Conservation (phyloP, 2,888 invertebrate species). For the Ditula angustiorana region DNA sequence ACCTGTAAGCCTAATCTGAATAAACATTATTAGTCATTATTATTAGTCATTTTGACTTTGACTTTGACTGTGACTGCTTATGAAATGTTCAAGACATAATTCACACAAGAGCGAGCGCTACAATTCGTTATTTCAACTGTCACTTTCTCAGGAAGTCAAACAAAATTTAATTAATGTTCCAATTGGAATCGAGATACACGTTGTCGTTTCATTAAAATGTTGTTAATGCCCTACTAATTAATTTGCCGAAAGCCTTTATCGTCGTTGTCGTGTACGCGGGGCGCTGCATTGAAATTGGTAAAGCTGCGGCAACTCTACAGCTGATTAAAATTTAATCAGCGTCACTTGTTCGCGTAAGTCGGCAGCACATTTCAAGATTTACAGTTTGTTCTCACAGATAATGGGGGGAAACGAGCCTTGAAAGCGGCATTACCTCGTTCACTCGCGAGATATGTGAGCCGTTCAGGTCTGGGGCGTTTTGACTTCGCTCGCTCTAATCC, state of each 20-base stretch:
- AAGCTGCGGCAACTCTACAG: conserved; percentile 16
- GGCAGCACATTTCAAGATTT: conserved; percentile 43
- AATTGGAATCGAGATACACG: background rate
- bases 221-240: conserved; percentile 24
- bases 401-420: conserved; percentile 62
- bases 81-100: background rate
- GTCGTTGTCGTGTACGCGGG: conserved; percentile 6
- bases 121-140: conserved; percentile 12
- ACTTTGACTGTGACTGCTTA: too few relatives aligned
- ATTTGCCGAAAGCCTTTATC: conserved; percentile 22
- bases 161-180: conserved; percentile 8
- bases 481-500: conserved; percentile 46
- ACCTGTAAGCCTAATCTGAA: background rate
- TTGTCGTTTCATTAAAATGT: conserved; percentile 21
- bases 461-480: conserved; percentile 56
- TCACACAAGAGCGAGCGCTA: background rate
- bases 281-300: conserved; percentile 21
- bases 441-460: conserved; percentile 58
- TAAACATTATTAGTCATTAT: too few relatives aligned
- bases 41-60: too few relatives aligned
- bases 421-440: conserved; percentile 58
- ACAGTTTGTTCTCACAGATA: conserved; percentile 61
- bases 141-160: conserved; percentile 1
- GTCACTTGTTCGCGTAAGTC: conserved; percentile 29
- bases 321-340: conserved; percentile 36